Conservation (phyloP, 1,140 invertebrate species). For the Popillia japonica region DNA sequence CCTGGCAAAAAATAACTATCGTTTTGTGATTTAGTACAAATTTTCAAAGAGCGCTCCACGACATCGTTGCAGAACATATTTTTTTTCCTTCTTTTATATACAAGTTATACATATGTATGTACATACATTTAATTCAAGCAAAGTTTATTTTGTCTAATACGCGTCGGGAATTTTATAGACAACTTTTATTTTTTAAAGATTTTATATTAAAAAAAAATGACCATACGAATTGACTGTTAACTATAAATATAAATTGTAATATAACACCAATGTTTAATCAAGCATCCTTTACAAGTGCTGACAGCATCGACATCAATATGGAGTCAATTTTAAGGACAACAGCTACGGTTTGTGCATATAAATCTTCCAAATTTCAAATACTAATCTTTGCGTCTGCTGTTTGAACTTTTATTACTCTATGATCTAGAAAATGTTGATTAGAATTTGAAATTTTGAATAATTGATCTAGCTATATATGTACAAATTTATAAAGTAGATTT, state of each 20-base stretch:
- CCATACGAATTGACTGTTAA: too few species aligned
- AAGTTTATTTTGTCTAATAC: too few species aligned
- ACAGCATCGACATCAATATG: background rate
- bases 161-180: too few species aligned
- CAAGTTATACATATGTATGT: background rate
- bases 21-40: background rate
- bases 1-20: background rate
- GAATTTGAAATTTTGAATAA: background rate
- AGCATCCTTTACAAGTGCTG: background rate
- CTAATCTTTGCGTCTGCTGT: background rate
- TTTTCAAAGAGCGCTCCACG: background rate
- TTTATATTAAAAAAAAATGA: background rate
- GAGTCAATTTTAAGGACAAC: background rate
- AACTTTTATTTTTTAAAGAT: background rate
- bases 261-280: background rate
- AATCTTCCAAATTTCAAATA: background rate
- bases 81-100: background rate
- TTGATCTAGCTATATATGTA: background rate
- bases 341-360: background rate
- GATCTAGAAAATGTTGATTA: background rate
- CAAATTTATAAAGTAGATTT: background rate
- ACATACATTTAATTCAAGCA: too few species aligned
- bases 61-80: background rate
- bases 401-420: too few species aligned
- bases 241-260: background rate